Evolutionary conservation across 2,797 vertebrate genomes (phyloP), one percentile per base, ranked within the genome.

Genomic region (Crenichthys baileyi): DNA sequence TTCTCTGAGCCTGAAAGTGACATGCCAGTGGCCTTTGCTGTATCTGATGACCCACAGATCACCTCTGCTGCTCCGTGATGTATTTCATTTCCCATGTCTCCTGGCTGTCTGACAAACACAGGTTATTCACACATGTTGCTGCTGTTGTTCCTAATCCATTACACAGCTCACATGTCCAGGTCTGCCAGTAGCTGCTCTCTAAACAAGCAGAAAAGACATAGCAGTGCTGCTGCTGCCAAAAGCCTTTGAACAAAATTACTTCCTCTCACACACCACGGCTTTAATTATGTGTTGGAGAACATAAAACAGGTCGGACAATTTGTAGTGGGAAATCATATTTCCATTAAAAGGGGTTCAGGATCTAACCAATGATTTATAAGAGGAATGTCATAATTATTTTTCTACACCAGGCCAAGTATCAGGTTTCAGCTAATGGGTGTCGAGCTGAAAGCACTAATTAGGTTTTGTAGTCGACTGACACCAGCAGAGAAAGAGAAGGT

Each of bases 251-350:
- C 95, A 96, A 97, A 97, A 97, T 96, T 92, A 96, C 97, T 97
- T 98, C 97, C 97, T 97, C 96, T 97, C 96, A 95, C 96, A 96
- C 95, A 93, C 96, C 95, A 86, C 93, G 87, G 95, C 95, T 97
- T 97, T 98, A 98, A 98, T 97, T 97, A 97, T 94, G 97, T 97
- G 96, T 96, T 94, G 96, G 94, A 93, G 96, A 96, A 97, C 97
- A 96, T 96, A 96, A 96, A 97, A 95, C 96, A 97, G 97, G 96
- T 96, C 92, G 93, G 95, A 97, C 96, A 97, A 98, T 97, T 98
- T 97, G 96, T 97, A 97, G 95, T 92, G 93, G 96, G 96, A 97
- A 97, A 97, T 97, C 97, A 98, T 97, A 98, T 98, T 97, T 97
- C 96, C 95, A 96, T 96, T 95, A 95, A 92, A 95, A 95, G 94